Evolutionary conservation across 2,888 invertebrate species (phyloP).

Genomic region (Dicranocentrus wangi): DNA sequence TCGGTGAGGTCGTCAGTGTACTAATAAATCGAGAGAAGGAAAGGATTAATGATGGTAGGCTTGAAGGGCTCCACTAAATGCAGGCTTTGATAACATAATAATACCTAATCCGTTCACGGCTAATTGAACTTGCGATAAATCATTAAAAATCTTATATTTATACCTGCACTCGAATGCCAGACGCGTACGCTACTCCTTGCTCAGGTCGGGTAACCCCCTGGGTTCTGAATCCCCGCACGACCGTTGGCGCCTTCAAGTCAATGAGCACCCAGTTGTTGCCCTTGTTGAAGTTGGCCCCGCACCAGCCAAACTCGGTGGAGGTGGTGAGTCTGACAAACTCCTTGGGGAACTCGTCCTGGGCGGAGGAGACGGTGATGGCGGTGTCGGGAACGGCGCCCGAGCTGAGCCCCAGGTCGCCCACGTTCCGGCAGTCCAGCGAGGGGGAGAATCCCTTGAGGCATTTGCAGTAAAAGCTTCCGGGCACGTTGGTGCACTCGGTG

Average conservation of each 20-base stretch:
- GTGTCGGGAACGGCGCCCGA: conserved; percentile 93
- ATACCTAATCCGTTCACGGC: too few relatives aligned
- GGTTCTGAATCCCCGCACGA: conserved; percentile 91
- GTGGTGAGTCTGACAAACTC: conserved; percentile 74
- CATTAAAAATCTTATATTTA: background rate
- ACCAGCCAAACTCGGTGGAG: conserved; percentile 81
- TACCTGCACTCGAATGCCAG: conserved; percentile 85
- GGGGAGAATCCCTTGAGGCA: conserved; percentile 88
- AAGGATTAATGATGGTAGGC: conserved; percentile 9
- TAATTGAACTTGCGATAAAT: too few relatives aligned
- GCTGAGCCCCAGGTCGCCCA: conserved; percentile 89
- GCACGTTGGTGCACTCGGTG: conserved; percentile 91
- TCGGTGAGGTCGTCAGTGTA: conserved; percentile 93
- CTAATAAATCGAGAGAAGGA: too few relatives aligned
- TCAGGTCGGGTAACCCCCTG: conserved; percentile 89
- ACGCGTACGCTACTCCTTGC: conserved; percentile 89
- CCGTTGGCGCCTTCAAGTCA: conserved; percentile 90
- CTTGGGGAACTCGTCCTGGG: conserved; percentile 88
- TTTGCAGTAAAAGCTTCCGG: conserved; percentile 89
- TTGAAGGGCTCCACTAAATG: too few relatives aligned
- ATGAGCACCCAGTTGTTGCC: conserved; percentile 92
- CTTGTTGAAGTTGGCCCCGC: conserved; percentile 88
- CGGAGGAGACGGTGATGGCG: conserved; percentile 88
- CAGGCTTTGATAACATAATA: too few relatives aligned
- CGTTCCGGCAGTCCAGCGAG: conserved; percentile 90